Evolutionary conservation across 2,888 invertebrate genomes (phyloP), one percentile per base, ranked within the genome.

Genomic region (Ariolimax columbianus): DNA sequence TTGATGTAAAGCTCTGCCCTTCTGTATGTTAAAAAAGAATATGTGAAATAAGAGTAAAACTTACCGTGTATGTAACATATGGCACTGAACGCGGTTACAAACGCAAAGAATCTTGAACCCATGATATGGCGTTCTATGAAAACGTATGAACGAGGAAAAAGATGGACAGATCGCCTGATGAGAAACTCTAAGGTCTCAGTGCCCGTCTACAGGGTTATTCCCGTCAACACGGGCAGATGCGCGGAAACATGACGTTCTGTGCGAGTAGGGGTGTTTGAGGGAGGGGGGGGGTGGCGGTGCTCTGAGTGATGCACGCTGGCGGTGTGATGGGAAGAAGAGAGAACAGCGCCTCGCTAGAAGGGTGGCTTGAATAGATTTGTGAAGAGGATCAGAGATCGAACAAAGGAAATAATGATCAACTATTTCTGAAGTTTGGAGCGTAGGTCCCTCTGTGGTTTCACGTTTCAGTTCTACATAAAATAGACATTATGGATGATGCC

Each of bases 181-280:
- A 75, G 51, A 75, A 75, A 75, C 51, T 47, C 1, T 11, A 0
- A 43, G 73, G 72, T 72, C 73, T 73, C 43, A 43, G 26, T n/a
- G 73, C 73, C 73, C 30, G 73, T 43, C 43, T 43, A 47, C 73
- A 26, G 30, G n/a, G n/a, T n/a, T 73, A 73, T 73, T 23, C 43
- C 40, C 43, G 14, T 30, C 40, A 43, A 43, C 43, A 17, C 9
- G 36, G n/a, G 73, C 43, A n/a, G 73, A 26, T 17, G 43, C 43
- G 43, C 17, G 73, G n/a, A 73, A 43, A n/a, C 73, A n/a, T 73
- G 73, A 47, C 73, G n/a, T 73, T n/a, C 30, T 73, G 73, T 73
- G 73, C 11, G 43, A 40, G 73, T 26, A 1, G 17, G 43, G 73
- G 9, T 11, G 14, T 2, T 40, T 30, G 11, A n/a, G n/a, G 43